Evolutionary conservation across 37 sponge, comb jelly and placozoan genomes (phyloP).

Genomic region (Amphimedon queenslandica): DNA sequence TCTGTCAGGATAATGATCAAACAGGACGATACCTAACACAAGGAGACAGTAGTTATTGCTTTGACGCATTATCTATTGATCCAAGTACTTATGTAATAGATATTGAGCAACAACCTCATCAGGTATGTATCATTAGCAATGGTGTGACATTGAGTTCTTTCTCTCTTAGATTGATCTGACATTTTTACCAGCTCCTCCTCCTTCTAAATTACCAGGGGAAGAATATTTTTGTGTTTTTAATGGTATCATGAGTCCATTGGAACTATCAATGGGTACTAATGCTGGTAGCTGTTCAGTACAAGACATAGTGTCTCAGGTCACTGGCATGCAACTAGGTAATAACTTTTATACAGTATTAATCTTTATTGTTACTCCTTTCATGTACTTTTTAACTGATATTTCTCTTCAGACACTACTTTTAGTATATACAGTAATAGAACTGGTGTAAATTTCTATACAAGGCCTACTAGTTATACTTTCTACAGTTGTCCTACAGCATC

Average conservation of each 20-base stretch:
- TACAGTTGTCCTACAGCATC: neutral
- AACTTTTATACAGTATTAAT: neutral
- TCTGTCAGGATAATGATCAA: constrained; percentile 55
- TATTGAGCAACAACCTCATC: neutral
- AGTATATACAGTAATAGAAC: neutral
- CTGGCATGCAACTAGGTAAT: constrained; percentile 2
- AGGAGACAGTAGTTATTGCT: constrained; percentile 8
- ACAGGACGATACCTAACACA: constrained; percentile 20
- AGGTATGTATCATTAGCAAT: neutral
- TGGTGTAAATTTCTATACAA: neutral
- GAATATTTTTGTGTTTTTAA: constrained; percentile 14
- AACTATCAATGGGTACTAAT: constrained; percentile 3
- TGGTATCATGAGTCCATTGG: neutral
- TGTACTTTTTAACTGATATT: neutral
- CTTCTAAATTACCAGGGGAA: constrained; percentile 12
- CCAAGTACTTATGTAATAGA: constrained; percentile 7
- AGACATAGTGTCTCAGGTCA: neutral
- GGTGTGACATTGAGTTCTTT: neutral
- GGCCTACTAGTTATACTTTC: neutral
- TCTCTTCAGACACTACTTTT: neutral
- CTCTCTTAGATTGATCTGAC: neutral
- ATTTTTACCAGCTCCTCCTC: too few relatives aligned
- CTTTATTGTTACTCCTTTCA: neutral
- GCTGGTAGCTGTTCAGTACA: constrained; percentile 27
- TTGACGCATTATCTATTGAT: constrained; percentile 2